Conservation (phyloP, 23 tunicate species). For the Botrylloides violaceus region DNA sequence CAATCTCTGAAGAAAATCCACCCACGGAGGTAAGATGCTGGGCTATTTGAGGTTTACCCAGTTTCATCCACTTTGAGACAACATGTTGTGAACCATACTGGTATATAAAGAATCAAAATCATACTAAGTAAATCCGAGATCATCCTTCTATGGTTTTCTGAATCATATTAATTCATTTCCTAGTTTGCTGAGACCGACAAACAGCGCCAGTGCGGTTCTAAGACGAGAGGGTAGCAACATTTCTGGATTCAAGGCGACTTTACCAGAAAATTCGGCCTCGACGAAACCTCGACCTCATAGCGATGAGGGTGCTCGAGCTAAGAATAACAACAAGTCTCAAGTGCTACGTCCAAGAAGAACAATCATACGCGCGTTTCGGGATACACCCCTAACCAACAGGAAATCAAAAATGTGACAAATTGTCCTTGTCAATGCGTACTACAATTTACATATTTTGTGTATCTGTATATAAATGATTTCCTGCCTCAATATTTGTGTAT, state of each 20-base stretch:
- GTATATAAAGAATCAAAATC: too few relatives aligned
- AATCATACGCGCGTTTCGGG: not conserved
- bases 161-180: too few relatives aligned
- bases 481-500: not conserved
- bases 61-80: too few relatives aligned
- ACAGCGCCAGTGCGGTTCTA: constrained; percentile 18
- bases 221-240: not conserved
- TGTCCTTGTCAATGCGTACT: not conserved
- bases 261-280: not conserved
- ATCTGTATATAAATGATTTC: not conserved
- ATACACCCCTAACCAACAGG: not conserved
- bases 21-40: not conserved
- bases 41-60: too few relatives aligned
- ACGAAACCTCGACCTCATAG: constrained; percentile 42
- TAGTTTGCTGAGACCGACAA: constrained; percentile 10
- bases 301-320: constrained; percentile 47
- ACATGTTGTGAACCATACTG: too few relatives aligned
- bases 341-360: constrained; percentile 2
- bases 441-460: not conserved
- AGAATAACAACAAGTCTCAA: not conserved
- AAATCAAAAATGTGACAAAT: not conserved
- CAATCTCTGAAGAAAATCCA: not conserved
- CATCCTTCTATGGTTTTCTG: too few relatives aligned
- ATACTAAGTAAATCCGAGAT: too few relatives aligned
- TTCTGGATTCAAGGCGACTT: not conserved